These are phyloP conservation scores for Artemia sinica DNA, from an alignment of 2,888 invertebrate genomes.

Conservation along the genomic window DNA sequence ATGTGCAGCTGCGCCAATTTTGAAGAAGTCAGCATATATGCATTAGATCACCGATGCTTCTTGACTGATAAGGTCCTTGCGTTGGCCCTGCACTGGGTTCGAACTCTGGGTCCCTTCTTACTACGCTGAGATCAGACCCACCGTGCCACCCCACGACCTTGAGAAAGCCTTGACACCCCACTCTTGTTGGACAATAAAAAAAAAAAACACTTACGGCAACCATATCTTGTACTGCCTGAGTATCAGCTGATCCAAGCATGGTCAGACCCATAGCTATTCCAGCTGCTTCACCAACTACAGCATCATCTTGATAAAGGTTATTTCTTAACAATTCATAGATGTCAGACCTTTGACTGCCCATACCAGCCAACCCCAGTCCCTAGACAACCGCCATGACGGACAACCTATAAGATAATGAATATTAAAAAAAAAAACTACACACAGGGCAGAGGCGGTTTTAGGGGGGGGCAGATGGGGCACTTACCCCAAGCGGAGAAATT, in stretches of 20 bases:
- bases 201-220: slow-evolving; percentile 45
- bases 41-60: neutral
- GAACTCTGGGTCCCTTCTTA: too few relatives aligned
- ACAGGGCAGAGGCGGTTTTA: neutral
- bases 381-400: slow-evolving; percentile 90
- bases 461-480: too few relatives aligned
- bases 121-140: too few relatives aligned
- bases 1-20: neutral
- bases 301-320: slow-evolving; percentile 94
- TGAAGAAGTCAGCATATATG: neutral
- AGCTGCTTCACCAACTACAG: slow-evolving; percentile 95
- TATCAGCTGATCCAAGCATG: slow-evolving; percentile 87
- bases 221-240: slow-evolving; percentile 80
- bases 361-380: slow-evolving; percentile 91
- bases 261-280: slow-evolving; percentile 99
- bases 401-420: slow-evolving; percentile 43
- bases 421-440: slow-evolving; percentile 9
- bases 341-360: slow-evolving; percentile 90
- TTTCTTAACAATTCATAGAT: slow-evolving; percentile 92
- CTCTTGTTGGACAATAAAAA: neutral
- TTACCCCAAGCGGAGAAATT: too few relatives aligned
- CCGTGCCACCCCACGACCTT: neutral
- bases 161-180: slow-evolving; percentile 3
- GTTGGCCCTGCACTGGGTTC: too few relatives aligned
- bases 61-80: neutral